Base-by-base conservation (phyloP, 2,888 invertebrate genomes). In the Melanotus villosus region DNA sequence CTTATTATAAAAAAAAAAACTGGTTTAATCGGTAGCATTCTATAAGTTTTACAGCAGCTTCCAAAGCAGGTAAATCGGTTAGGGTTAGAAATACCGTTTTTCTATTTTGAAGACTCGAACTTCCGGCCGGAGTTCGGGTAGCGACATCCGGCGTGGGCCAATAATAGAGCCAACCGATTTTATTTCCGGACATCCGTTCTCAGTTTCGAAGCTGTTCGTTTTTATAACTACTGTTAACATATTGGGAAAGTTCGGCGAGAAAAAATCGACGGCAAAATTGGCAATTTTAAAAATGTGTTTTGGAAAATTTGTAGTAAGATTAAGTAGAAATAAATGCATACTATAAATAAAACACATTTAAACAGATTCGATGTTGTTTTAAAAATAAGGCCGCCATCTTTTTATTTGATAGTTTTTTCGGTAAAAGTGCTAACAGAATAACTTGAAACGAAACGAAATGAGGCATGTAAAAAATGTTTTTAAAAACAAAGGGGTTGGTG, bases 101-200 rank as follows among this genome's bases (percentile, higher is more conserved):
- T 50, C 38, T 30, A 7, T 26, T 60, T 60, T 54, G 45, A 60
- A 45, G 59, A 58, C 38, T 56, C 30, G 54, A 54, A 62, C 59
- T 70, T 71, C 70, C 72, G 64, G 70, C 34, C 57, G 26, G 52
- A 60, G 41, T 23, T 64, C 68, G 68, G 58, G 56, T 65, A 50
- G 65, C 66, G 65, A 73, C 68, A 71, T 73, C 73, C 73, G 73
- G 73, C 32, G 36, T 18, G 62, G 56, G 62, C 72, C 65, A 70
- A 64, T 68, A 72, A 72, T 72, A 72, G 70, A 56, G 36, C 68
- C 54, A 66, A 66, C 70, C 70, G 66, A 73, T 73, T 73, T 68
- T 73, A 71, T 71, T 71, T 73, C 73, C 73, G 73, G 65, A 73
- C 65, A 52, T 73, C 67, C 70, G 62, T 43, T 69, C 63, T 43